Conservation (phyloP, 2,113 vertebrate genomes). For the Chrysochloris asiatica region DNA sequence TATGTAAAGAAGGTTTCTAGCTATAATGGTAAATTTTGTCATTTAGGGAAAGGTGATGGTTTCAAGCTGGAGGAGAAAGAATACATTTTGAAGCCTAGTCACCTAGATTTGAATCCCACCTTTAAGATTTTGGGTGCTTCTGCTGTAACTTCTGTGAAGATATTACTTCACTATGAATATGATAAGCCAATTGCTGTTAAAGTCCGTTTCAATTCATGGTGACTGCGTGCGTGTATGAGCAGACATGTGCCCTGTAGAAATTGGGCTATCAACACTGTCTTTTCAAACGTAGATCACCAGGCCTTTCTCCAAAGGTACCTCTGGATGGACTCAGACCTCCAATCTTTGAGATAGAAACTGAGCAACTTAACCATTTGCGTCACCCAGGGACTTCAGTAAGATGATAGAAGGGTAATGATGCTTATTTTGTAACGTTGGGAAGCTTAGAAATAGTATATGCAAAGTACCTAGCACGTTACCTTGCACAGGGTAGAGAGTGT, state of each 20-base stretch:
- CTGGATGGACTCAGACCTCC: not conserved
- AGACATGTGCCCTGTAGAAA: not conserved
- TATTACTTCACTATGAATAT: not conserved
- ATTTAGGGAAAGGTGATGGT: not conserved
- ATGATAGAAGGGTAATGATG: not conserved
- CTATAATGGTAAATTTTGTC: accelerated
- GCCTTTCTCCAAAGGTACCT: not conserved
- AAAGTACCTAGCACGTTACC: not conserved
- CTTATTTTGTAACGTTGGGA: not conserved
- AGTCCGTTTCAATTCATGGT: not conserved
- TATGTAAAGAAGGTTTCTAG: not conserved
- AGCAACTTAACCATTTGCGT: not conserved
- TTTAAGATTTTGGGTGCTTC: not conserved
- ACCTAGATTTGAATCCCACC: not conserved
- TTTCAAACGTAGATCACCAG: not conserved
- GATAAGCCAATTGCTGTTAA: not conserved
- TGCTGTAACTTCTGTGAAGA: not conserved
- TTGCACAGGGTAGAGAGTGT: accelerated
- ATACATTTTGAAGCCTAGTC: not conserved
- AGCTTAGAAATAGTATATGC: not conserved
- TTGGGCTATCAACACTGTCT: not conserved
- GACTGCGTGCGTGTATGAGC: not conserved
- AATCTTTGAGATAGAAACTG: not conserved
- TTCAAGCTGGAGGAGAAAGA: not conserved
- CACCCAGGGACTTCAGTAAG: not conserved